Evolutionary conservation across 1,140 invertebrate species (phyloP).

Genomic region (Cydia splendana): DNA sequence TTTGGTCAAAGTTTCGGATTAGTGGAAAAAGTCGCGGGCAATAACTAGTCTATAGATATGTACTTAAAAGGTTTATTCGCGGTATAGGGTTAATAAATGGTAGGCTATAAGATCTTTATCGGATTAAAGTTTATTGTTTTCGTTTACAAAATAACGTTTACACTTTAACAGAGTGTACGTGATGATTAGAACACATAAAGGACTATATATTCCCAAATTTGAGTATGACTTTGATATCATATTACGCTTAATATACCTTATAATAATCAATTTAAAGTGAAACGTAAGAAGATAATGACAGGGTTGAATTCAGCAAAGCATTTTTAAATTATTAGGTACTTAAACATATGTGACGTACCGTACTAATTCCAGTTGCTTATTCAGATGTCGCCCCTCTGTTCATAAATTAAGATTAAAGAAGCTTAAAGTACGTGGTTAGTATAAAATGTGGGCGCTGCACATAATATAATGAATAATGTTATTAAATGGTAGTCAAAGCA

Average conservation of each 20-base stretch:
- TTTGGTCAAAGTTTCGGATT: too few relatives aligned
- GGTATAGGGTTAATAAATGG: background rate
- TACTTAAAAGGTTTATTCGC: background rate
- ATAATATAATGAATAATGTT: background rate
- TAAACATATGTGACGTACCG: background rate
- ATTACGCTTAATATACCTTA: background rate
- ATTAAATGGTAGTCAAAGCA: conserved; percentile 8
- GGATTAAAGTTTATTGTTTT: background rate
- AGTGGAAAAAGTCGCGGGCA: too few relatives aligned
- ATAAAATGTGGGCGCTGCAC: conserved; percentile 34
- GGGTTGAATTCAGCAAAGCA: background rate
- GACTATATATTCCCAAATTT: background rate
- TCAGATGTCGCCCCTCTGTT: conserved; percentile 53
- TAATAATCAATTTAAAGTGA: background rate
- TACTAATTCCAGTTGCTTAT: conserved; percentile 51
- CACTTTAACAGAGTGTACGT: background rate
- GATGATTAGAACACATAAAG: background rate
- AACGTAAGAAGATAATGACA: background rate
- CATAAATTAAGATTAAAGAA: conserved; percentile 60
- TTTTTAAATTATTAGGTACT: background rate
- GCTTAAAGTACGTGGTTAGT: conserved; percentile 46
- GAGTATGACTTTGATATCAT: background rate
- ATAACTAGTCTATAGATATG: too few relatives aligned
- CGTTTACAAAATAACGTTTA: background rate
- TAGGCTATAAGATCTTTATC: background rate